Percentiles rank a stretch among this genome's conserved stretches.
Conservation (phyloP, 2,797 vertebrate species). For the Gymnodraco acuticeps region DNA sequence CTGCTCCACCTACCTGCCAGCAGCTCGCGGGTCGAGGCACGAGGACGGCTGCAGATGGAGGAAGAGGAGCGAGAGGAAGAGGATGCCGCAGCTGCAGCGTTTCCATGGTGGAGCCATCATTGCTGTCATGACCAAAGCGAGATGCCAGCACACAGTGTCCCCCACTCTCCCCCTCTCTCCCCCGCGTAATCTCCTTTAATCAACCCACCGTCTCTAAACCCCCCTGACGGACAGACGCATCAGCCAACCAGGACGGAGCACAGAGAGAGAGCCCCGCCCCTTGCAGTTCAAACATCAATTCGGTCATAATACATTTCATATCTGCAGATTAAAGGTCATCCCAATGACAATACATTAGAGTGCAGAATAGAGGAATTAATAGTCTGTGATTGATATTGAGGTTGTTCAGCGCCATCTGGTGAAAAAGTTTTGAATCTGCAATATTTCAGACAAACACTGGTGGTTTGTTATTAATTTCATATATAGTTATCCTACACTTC, state of each 20-base stretch:
- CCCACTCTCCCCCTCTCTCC: slow-evolving; percentile 8
- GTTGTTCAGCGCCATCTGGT: no score
- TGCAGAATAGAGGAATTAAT: neutral
- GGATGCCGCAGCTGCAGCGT: slow-evolving; percentile 49
- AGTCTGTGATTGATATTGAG: no score
- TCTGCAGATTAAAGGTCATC: slow-evolving; percentile 27
- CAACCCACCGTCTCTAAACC: slow-evolving; percentile 63
- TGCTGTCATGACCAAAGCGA: slow-evolving; percentile 36
- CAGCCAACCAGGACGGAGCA: slow-evolving; percentile 53
- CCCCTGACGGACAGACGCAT: slow-evolving; percentile 34
- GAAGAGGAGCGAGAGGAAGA: slow-evolving; percentile 48
- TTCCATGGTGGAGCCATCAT: slow-evolving; percentile 75
- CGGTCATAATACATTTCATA: slow-evolving; percentile 12
- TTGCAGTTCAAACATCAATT: slow-evolving; percentile 7
- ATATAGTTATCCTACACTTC: neutral
- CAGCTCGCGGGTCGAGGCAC: slow-evolving; percentile 17
- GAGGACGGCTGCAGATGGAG: slow-evolving; percentile 38
- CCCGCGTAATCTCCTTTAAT: slow-evolving; percentile 72
- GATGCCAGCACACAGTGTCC: slow-evolving; percentile 57
- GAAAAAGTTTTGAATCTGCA: neutral
- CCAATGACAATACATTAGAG: neutral
- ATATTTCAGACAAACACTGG: neutral
- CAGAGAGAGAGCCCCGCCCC: slow-evolving; percentile 7
- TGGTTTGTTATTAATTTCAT: neutral
- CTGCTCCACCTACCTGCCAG: slow-evolving; percentile 52